These are phyloP conservation scores for Glossophaga mutica DNA, from an alignment of 2,797 vertebrate genomes.

Conservation along the genomic window DNA sequence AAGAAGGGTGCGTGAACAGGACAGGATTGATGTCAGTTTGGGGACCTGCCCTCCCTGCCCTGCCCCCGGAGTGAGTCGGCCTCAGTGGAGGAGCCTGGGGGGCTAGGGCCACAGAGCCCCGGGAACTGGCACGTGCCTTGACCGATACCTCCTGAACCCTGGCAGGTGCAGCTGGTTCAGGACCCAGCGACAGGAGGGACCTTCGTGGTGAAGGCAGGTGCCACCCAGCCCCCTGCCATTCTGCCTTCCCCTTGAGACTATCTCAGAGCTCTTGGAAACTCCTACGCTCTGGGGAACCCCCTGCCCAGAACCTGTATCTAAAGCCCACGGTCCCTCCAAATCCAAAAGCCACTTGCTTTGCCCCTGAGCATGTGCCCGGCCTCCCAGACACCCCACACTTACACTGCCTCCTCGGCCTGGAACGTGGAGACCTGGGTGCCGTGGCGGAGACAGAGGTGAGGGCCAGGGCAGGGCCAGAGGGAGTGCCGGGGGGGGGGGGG, in stretches of 20 bases:
- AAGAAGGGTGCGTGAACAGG: neutral
- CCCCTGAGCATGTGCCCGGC: neutral
- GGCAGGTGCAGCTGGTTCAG: constrained; percentile 93
- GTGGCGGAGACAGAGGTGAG: neutral
- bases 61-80: neutral
- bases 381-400: neutral
- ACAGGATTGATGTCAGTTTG: neutral
- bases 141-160: constrained; percentile 48
- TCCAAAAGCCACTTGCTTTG: neutral
- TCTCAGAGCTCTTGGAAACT: neutral
- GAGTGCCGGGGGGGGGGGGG: too few species aligned
- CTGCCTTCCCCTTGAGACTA: neutral
- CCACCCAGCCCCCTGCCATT: neutral
- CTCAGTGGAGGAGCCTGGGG: neutral
- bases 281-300: neutral
- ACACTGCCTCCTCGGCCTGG: neutral
- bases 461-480: neutral
- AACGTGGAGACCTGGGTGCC: neutral
- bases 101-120: neutral
- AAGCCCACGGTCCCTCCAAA: neutral
- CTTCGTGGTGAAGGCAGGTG: constrained; percentile 95
- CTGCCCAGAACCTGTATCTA: neutral
- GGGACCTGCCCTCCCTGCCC: neutral
- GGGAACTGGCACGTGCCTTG: neutral
- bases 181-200: constrained; percentile 90